These are phyloP conservation scores for Colostygia pectinataria DNA, from an alignment of 2,888 invertebrate species.

Conservation along the genomic window DNA sequence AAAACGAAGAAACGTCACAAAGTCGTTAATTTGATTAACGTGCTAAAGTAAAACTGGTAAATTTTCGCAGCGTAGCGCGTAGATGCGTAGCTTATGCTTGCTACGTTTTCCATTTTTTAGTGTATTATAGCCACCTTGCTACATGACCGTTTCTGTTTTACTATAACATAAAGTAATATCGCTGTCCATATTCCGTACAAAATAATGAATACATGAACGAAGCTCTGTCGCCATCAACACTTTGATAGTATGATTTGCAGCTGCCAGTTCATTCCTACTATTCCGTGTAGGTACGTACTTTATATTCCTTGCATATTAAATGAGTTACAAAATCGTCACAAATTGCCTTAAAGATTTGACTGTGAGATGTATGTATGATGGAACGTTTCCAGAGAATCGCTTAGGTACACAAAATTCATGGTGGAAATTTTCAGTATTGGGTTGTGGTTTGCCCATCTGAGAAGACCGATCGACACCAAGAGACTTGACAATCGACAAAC, in stretches of 20 bases:
- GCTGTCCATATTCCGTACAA: conserved; percentile 29
- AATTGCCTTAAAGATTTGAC: conserved; percentile 80
- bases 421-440: conserved; percentile 57
- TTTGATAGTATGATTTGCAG: conserved; percentile 72
- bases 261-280: conserved; percentile 52
- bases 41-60: too few species aligned
- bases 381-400: conserved; percentile 45
- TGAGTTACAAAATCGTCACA: conserved; percentile 79
- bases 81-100: too few species aligned
- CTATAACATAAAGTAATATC: conserved; percentile 13
- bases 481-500: too few species aligned
- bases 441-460: too few species aligned
- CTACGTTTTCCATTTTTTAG: too few species aligned
- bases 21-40: too few species aligned
- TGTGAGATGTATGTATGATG: conserved; percentile 77
- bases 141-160: conserved; percentile 4
- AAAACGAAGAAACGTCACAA: too few species aligned
- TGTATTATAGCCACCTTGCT: not conserved
- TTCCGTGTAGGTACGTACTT: conserved; percentile 68
- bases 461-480: too few species aligned
- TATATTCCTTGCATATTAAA: conserved; percentile 82
- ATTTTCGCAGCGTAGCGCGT: too few species aligned
- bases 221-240: conserved; percentile 41
- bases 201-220: conserved; percentile 51
- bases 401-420: conserved; percentile 55